Percentiles rank a stretch among this genome's conserved stretches.
These are phyloP conservation scores for Antennarius maculatus DNA, from an alignment of 2,797 vertebrate genomes.

Conservation along the genomic window DNA sequence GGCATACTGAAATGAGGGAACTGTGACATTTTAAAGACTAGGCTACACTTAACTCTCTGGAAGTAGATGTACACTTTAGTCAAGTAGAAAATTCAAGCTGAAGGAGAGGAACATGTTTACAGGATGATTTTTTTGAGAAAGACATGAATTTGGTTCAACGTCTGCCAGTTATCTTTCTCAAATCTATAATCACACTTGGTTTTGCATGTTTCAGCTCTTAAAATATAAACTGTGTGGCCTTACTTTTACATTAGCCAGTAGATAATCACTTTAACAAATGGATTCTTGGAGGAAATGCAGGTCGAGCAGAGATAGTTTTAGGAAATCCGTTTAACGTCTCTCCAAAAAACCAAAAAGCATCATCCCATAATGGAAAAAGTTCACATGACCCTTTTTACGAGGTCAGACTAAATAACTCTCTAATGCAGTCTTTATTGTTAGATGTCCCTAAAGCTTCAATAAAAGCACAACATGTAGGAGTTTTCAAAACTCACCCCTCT, in stretches of 20 bases:
- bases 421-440: neutral
- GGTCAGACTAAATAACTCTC: neutral
- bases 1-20: constrained; percentile 5
- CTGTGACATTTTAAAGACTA: no score
- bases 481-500: neutral
- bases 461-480: neutral
- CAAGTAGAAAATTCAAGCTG: neutral
- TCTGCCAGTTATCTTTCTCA: neutral
- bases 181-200: neutral
- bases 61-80: neutral
- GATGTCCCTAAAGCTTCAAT: constrained; percentile 1
- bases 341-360: neutral
- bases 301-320: neutral
- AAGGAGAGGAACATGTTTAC: neutral
- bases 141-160: neutral
- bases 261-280: constrained; percentile 20
- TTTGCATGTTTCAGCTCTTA: constrained; percentile 14
- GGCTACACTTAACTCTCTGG: neutral
- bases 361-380: neutral
- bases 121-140: neutral
- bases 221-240: constrained; percentile 8
- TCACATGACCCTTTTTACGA: constrained; percentile 1
- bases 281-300: neutral
- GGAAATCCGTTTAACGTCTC: constrained; percentile 1
- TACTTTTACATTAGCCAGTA: neutral